Conservation (phyloP, 2,888 invertebrate genomes). For the Ophioninae sp. region DNA sequence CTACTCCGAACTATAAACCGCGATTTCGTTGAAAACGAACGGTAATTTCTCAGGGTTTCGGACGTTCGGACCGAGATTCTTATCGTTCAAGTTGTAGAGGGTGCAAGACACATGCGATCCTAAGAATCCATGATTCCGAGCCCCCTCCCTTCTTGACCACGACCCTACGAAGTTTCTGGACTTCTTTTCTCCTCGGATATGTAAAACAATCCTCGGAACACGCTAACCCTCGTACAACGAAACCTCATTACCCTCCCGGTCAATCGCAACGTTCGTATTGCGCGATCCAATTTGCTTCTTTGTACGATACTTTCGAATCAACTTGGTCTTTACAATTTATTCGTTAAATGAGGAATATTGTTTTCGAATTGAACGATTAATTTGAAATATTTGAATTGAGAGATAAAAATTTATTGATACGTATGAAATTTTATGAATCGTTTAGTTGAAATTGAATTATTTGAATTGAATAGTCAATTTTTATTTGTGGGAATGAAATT, state of each 20-base stretch:
- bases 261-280: constrained; percentile 32
- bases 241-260: constrained; percentile 36
- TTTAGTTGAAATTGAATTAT: too few relatives aligned
- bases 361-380: too few relatives aligned
- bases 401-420: too few relatives aligned
- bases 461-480: too few relatives aligned
- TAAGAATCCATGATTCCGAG: background rate
- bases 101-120: constrained; percentile 72
- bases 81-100: constrained; percentile 67
- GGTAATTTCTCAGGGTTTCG: constrained; percentile 70
- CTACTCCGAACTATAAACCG: background rate
- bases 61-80: constrained; percentile 69
- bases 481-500: too few relatives aligned
- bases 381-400: too few relatives aligned
- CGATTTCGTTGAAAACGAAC: background rate
- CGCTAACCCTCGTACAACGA: constrained; percentile 23
- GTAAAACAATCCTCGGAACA: constrained; percentile 58
- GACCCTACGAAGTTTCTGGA: constrained; percentile 55
- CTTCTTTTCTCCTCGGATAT: constrained; percentile 51
- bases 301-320: constrained; percentile 48
- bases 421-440: too few relatives aligned
- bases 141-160: constrained; percentile 13
- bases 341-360: constrained; percentile 32
- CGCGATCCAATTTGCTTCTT: constrained; percentile 32
- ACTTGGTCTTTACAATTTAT: constrained; percentile 52